A percentile compares a stretch with the other conserved stretches of the same genome.
Evolutionary conservation across 1,140 invertebrate species (phyloP).

Genomic region (Acromyrmex heyeri): DNA sequence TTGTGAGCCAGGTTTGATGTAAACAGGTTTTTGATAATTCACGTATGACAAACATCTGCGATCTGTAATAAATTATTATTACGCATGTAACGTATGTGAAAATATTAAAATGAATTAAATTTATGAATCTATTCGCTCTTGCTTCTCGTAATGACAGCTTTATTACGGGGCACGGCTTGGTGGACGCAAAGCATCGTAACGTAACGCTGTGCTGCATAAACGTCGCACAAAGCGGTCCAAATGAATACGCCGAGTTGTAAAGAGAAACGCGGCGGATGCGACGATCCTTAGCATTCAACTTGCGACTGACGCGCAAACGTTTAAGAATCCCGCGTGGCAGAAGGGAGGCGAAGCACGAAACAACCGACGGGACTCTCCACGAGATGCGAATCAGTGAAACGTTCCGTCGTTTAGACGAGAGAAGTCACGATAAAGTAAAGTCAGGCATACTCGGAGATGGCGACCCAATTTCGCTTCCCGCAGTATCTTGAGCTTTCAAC

Average conservation of each 20-base stretch:
- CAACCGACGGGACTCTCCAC: constrained; percentile 46
- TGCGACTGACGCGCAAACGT: constrained; percentile 67
- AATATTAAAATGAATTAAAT: not conserved
- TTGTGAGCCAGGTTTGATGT: not conserved
- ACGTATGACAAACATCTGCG: not conserved
- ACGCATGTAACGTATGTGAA: not conserved
- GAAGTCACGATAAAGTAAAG: constrained; percentile 47
- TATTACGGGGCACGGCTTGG: not conserved
- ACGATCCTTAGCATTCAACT: constrained; percentile 76
- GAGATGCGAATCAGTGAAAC: constrained; percentile 16
- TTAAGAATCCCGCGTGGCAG: constrained; percentile 71
- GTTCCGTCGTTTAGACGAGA: not conserved
- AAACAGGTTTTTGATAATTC: not conserved
- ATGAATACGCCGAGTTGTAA: constrained; percentile 71
- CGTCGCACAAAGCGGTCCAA: constrained; percentile 68
- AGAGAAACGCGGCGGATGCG: constrained; percentile 76
- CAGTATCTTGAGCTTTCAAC: constrained; percentile 25
- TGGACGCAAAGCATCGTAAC: constrained; percentile 1
- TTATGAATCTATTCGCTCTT: constrained; percentile 44
- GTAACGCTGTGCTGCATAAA: constrained; percentile 55
- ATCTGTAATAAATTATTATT: constrained; percentile 21
- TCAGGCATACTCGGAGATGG: constrained; percentile 19
- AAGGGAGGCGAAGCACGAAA: constrained; percentile 18
- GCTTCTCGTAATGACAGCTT: constrained; percentile 16
- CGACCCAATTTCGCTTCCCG: constrained; percentile 42